Base-by-base conservation (phyloP, 2,888 invertebrate species). In the Sussaba pulchella region DNA sequence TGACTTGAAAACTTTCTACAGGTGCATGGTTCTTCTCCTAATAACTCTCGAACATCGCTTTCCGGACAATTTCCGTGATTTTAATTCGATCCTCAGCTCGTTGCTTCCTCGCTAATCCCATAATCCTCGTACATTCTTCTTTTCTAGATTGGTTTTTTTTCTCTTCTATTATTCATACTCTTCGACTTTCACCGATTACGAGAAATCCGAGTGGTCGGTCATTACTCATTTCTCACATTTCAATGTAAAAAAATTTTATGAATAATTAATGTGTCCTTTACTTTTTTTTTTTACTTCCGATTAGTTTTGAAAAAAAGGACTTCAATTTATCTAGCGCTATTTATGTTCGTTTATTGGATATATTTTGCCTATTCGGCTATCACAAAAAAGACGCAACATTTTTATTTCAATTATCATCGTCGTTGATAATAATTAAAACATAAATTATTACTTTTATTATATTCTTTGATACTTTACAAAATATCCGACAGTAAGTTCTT, bases 1-100 rank as follows among this genome's bases (percentile, higher is more conserved):
- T 50, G 57, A 63, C 47, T n/a, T n/a, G n/a, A 52, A 0, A 41
- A 72, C 77, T 77, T 77, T 77, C 72, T 71, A 71, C 63, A n/a
- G 21, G 19, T 47, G 31, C 61, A 76, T 66, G 26, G 14, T 75
- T 67, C 50, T 67, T 71, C n/a, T 47, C 43, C 57, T 72, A 66
- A 77, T 57, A 50, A 59, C 59, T 31, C 26, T 8, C 24, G 31
- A 52, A 21, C 26, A n/a, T n/a, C n/a, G n/a, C 50, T 78, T 41
- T 26, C 39, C n/a, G 59, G 41, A 39, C 61, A 77, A 77, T 77
- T 77, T 76, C 61, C 50, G 36, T 43, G 41, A 61, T 61, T 50
- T 64, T 43, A 31, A 69, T 54, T 19, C 52, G 24, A 9, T 21
- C 19, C 36, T 4, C 52, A 39, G 14, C 19, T 39, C 17, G 12